Base-by-base conservation (phyloP, 2,888 invertebrate genomes). In the Lycia hirtaria region DNA sequence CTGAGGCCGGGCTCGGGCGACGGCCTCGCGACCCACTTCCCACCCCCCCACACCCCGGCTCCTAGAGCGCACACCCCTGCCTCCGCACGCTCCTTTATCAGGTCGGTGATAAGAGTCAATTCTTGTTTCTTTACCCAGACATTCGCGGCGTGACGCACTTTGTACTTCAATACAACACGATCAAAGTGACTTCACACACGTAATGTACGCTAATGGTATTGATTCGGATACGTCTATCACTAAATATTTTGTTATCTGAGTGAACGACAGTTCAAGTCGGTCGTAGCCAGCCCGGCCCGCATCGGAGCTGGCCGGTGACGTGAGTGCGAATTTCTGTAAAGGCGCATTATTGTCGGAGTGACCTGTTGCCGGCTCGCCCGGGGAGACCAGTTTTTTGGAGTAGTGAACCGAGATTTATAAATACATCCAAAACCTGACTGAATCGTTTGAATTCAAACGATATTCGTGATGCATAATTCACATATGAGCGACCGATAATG, bases 11-110 rank as follows among this genome's bases (percentile, higher is more conserved):
- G 80, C 80, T 72, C 80, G 89, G 87, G 75, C 88, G 88, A 78
- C 88, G 89, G 83, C 85, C 86, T 70, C 85, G 79, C 88, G 89
- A 87, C 84, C 88, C 84, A 87, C 76, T 85, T 87, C 83, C 82
- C 57, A 47, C 78, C 80, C 79, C 78, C 69, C 64, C 68, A 66
- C 72, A 68, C 59, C 74, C 73, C 68, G 65, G 28, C 74, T 51
- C 20, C 38, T 38, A 41, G 28, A 51, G 32, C 37, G 65, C 44
- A 51, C 70, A 68, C 70, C 65, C 72, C 76, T 68, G 69, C 75
- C 75, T 75, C 68, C 70, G 63, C 69, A 65, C 71, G 73, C 76
- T 81, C 78, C 81, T 84, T 83, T 87, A 87, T 85, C 86, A 79
- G 65, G 65, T 69, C 78, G 85, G 85, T 85, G 87, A 82, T 78